Evolutionary conservation across 1,140 invertebrate species (phyloP).

Genomic region (Adelges cooleyi): DNA sequence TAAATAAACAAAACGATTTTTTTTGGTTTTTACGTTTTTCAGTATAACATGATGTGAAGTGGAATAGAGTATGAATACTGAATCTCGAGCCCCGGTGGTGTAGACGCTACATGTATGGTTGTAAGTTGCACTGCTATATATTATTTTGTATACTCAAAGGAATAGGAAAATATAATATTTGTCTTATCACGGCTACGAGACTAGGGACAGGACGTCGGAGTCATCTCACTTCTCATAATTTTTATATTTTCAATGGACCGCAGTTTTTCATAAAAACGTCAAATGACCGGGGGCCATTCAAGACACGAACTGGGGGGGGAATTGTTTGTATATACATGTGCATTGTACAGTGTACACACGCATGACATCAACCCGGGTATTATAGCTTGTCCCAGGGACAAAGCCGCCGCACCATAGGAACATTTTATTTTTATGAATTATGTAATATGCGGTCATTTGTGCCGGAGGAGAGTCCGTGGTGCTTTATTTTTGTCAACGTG

Average conservation of each 20-base stretch:
- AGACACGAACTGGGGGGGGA: not conserved
- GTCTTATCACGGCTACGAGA: no score
- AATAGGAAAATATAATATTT: no score
- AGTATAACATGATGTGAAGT: no score
- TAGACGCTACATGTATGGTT: no score
- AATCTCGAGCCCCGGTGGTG: no score
- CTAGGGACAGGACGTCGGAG: not conserved
- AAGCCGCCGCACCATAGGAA: not conserved
- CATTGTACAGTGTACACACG: not conserved
- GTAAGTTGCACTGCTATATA: no score
- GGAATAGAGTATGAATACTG: no score
- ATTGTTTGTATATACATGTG: not conserved
- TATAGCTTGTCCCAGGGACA: not conserved
- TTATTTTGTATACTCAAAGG: no score
- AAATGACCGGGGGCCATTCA: not conserved
- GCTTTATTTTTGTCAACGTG: slow-evolving; percentile 24
- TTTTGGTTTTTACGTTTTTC: no score
- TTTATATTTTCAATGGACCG: slow-evolving; percentile 19
- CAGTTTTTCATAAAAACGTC: slow-evolving; percentile 23
- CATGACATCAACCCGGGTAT: slow-evolving; percentile 3
- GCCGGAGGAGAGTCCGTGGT: not conserved
- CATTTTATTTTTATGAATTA: slow-evolving; percentile 27
- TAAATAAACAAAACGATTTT: no score
- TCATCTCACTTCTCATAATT: not conserved
- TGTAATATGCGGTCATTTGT: slow-evolving; percentile 22